Base-by-base conservation (phyloP, 2,797 vertebrate genomes). In the Argya squamiceps region DNA sequence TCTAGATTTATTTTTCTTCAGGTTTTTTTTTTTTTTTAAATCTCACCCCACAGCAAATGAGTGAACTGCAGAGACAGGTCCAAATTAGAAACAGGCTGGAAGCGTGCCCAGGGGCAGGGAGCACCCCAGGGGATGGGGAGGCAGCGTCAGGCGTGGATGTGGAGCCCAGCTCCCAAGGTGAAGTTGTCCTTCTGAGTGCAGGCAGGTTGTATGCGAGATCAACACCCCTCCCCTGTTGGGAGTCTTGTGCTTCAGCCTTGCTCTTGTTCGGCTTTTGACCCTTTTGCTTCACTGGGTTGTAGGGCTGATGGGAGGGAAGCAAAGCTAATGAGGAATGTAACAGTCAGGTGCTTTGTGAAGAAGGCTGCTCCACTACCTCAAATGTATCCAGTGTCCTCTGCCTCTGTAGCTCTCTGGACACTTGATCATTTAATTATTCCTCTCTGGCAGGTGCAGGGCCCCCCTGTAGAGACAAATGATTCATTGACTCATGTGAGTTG, bases 61-160 rank as follows among this genome's bases (percentile, higher is more conserved):
- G 29, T 84, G 90, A 96, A 77, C 62, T 82, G 89, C 32, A 94
- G 34, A 84, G 63, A 65, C 30, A 59, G 75, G 27, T 64, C 81
- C 69, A 96, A 93, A 77, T 96, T 92, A 95, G 89, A 44, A 84
- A 87, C 18, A 71, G 65, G 82, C 95, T 95, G 79, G 65, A 44
- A 79, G 79, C 2, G 0, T 83, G 89, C 75, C 91, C 59, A 19
- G 0, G 5, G 91, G 92, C 89, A 94, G 64, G n/a, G 64, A 67
- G 32, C 11, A 22, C 74, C 44, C 0, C 1, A 43, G 26, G 55
- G 62, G 27, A 30, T 22, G 27, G 32, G 23, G 19, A 88, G 44
- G 49, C 39, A 46, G 32, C 0, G 2, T 24, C 47, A n/a, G 65
- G 11, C 4, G 2, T 22, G 58, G 75, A 27, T 1, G 4, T 26